phyloP scores from a whole-genome alignment of 2,888 invertebrate genomes.

The Cremastinae sp. region DNA sequence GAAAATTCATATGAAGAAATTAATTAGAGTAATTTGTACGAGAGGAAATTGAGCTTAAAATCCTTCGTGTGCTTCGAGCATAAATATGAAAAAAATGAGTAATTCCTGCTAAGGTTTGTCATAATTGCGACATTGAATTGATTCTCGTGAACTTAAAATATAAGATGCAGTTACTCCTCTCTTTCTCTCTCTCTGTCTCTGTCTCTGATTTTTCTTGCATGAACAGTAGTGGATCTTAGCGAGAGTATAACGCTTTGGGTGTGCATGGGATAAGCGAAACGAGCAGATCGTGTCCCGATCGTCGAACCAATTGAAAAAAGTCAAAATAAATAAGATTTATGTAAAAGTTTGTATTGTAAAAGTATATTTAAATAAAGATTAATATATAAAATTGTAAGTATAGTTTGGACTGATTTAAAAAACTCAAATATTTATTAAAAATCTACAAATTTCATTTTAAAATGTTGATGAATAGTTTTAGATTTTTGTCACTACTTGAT shows the following conservation, averaged over 20 bases:
- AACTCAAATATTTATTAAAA: too few species aligned
- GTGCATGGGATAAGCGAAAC: constrained; percentile 61
- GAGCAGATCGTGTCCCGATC: constrained; percentile 59
- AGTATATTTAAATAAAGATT: too few species aligned
- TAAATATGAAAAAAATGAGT: constrained; percentile 29
- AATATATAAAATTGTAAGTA: neutral
- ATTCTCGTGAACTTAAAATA: constrained; percentile 49
- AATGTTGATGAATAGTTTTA: too few species aligned
- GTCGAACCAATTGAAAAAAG: constrained; percentile 49
- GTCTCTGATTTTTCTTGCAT: constrained; percentile 45
- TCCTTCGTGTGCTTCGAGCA: constrained; percentile 50
- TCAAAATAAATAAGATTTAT: too few species aligned
- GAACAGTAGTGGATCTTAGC: constrained; percentile 54
- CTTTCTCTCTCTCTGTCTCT: constrained; percentile 17
- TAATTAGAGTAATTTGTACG: constrained; percentile 51
- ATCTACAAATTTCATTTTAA: too few species aligned
- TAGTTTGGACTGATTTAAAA: neutral
- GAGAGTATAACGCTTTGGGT: constrained; percentile 63
- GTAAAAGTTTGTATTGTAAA: too few species aligned
- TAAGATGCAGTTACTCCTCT: constrained; percentile 45
- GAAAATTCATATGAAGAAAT: constrained; percentile 1
- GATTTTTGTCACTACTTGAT: too few species aligned
- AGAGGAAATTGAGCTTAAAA: constrained; percentile 50
- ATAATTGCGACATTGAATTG: constrained; percentile 36
- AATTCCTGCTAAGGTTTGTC: constrained; percentile 12